Conservation (phyloP, 2,797 vertebrate genomes). For the Lagorchestes hirsutus region DNA sequence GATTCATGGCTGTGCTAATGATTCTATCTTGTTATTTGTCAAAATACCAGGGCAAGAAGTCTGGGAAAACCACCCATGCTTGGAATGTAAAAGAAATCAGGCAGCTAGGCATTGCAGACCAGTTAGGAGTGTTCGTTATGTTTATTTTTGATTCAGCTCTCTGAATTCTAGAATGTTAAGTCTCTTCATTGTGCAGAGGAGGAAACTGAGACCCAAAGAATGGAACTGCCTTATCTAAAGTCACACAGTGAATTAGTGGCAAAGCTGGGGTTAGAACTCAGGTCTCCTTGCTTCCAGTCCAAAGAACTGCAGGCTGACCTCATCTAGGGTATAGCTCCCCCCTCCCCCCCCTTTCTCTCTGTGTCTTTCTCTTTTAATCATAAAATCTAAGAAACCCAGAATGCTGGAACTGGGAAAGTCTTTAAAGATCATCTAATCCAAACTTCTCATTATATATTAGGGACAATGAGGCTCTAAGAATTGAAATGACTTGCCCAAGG, state of each 20-base stretch:
- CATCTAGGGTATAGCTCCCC: not conserved
- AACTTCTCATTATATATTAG: not conserved
- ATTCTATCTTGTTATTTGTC: not conserved
- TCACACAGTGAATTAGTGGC: not conserved
- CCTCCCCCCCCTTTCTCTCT: no score
- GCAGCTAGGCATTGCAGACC: not conserved
- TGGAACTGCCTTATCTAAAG: not conserved
- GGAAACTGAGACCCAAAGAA: not conserved
- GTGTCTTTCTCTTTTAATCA: not conserved
- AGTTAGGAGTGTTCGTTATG: not conserved
- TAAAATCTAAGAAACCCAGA: not conserved
- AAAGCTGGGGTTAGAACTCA: not conserved
- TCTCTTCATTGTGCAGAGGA: not conserved
- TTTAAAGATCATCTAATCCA: not conserved
- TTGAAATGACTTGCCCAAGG: slow-evolving; percentile 10
- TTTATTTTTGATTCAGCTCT: not conserved
- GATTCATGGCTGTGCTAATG: not conserved
- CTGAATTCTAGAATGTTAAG: not conserved
- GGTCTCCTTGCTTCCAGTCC: not conserved
- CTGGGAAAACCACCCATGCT: not conserved
- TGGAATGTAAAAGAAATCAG: not conserved
- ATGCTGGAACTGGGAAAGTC: not conserved
- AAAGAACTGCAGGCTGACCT: not conserved
- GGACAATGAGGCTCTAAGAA: slow-evolving; percentile 38
- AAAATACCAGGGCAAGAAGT: not conserved